phyloP scores from a whole-genome alignment of 2,888 invertebrate species.

The Phaedon cochleariae region DNA sequence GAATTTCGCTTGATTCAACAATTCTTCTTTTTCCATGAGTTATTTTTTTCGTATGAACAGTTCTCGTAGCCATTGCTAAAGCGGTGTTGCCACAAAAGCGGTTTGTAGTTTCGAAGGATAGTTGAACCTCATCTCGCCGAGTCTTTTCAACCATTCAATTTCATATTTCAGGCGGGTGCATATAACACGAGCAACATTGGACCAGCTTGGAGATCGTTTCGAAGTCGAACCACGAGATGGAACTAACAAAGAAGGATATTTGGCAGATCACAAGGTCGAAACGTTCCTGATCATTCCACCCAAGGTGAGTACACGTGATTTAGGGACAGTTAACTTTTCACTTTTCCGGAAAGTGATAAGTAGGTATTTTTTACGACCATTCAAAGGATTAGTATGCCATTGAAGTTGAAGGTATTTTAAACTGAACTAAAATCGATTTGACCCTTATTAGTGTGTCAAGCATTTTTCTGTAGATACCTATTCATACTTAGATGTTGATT shows the following conservation, averaged over 20 bases:
- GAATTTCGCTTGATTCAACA: no score
- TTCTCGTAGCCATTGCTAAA: no score
- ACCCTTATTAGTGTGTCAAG: no score
- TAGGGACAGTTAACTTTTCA: no score
- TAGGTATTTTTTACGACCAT: not conserved
- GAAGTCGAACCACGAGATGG: conserved; percentile 89
- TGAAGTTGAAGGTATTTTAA: no score
- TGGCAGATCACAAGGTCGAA: conserved; percentile 89
- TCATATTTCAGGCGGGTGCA: conserved; percentile 78
- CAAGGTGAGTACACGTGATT: conserved; percentile 68
- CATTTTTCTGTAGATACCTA: no score
- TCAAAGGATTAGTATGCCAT: no score
- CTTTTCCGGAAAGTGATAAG: not conserved
- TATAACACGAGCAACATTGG: conserved; percentile 84
- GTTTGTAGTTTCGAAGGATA: not conserved
- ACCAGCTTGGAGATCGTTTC: conserved; percentile 82
- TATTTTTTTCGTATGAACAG: no score
- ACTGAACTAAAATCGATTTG: no score
- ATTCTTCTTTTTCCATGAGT: no score
- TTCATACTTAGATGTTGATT: no score
- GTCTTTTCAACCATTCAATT: not conserved
- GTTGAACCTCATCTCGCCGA: not conserved
- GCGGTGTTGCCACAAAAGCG: no score
- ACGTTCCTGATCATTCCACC: conserved; percentile 88
- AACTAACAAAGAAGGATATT: conserved; percentile 79